A percentile compares a stretch with the other conserved stretches of the same genome.
These are phyloP conservation scores for Diplolepis rosae DNA, from an alignment of 2,888 invertebrate species.

Conservation along the genomic window DNA sequence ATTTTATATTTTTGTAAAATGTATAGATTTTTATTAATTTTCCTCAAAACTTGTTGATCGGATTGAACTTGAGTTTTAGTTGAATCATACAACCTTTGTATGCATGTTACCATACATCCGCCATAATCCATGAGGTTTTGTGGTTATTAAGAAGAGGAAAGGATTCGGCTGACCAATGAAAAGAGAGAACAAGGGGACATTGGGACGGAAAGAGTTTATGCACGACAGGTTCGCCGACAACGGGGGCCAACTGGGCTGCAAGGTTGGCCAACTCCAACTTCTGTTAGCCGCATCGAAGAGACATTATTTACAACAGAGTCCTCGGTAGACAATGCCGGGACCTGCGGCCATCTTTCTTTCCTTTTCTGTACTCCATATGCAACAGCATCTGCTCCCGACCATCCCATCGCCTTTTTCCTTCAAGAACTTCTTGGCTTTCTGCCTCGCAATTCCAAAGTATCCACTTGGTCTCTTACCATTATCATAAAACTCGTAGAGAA, in stretches of 20 bases:
- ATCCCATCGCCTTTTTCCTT: slow-evolving; percentile 41
- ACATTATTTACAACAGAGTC: slow-evolving; percentile 71
- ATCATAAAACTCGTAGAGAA: slow-evolving; percentile 38
- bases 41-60: too few species aligned
- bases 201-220: slow-evolving; percentile 69
- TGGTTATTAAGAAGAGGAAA: background rate
- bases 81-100: too few species aligned
- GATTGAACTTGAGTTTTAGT: too few species aligned
- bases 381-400: slow-evolving; percentile 65
- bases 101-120: too few species aligned
- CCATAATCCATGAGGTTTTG: background rate
- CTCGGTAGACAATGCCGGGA: slow-evolving; percentile 68
- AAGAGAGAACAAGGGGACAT: slow-evolving; percentile 56
- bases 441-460: slow-evolving; percentile 38
- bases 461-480: slow-evolving; percentile 31
- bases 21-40: too few species aligned
- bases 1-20: too few species aligned
- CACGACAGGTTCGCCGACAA: slow-evolving; percentile 66
- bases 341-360: slow-evolving; percentile 66
- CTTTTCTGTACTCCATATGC: slow-evolving; percentile 72
- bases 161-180: slow-evolving; percentile 56
- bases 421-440: slow-evolving; percentile 49
- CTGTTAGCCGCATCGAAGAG: slow-evolving; percentile 57
- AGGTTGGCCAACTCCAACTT: slow-evolving; percentile 59
- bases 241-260: slow-evolving; percentile 61